Evolutionary conservation across 2,888 invertebrate genomes (phyloP), one percentile per base, ranked within the genome.

Genomic region (Lordiphosa andalusiaca): DNA sequence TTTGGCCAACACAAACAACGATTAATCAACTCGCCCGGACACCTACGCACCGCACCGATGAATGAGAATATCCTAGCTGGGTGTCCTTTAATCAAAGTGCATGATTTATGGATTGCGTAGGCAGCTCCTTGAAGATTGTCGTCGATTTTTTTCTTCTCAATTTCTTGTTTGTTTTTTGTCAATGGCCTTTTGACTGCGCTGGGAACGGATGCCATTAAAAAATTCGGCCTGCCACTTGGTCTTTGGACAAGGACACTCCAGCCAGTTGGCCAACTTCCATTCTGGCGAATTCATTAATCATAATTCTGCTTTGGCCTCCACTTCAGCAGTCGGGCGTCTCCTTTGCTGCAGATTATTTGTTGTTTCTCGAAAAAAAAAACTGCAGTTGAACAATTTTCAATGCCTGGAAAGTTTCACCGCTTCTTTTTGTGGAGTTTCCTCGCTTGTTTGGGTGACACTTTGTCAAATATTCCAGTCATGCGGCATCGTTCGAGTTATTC

Each of bases 331-430:
- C 44, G 58, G 30, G 9, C 2, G 9, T 30, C 30, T 30, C 58
- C 35, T 46, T 49, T 63, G 42, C 47, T 53, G 66, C 71, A 73
- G 71, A 71, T 60, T 76, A 65, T 67, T 77, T 67, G 54, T 63
- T 67, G 54, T 77, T 71, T 57, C 61, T 67, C 66, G 60, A 65
- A 56, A 16, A n/a, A n/a, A n/a, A 59, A 62, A 39, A 73, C 69
- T 77, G 64, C 70, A 74, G 77, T 78, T 67, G 37, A 71, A 67
- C 54, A 74, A 70, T 74, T 74, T 75, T 77, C 75, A 82, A 82
- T 74, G 75, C 52, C 54, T 54, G 36, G 23, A 54, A 68, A 77
- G 72, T 64, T 74, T 64, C 19, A 13, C 30, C 59, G 57, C 55
- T 62, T 36, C 16, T 12, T 25, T 73, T 72, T 73, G 51, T 58